These are phyloP conservation scores for Caranx ignobilis DNA, from an alignment of 2,113 vertebrate genomes.

Conservation along the genomic window DNA sequence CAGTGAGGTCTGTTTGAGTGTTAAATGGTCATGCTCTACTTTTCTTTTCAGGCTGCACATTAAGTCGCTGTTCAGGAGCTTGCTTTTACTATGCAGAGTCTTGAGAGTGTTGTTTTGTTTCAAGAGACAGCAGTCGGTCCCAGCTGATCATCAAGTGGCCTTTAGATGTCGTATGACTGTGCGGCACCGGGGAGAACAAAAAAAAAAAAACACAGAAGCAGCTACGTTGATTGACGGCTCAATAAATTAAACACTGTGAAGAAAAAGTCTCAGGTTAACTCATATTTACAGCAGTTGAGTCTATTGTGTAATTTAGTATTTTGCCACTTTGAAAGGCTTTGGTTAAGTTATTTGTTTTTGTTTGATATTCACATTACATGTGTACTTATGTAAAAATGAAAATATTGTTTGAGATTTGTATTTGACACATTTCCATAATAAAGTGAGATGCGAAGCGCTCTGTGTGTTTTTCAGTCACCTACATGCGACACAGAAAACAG, in stretches of 20 bases:
- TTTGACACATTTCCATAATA: conserved; percentile 76
- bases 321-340: conserved; percentile 43
- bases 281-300: conserved; percentile 25
- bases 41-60: conserved; percentile 4
- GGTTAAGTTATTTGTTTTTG: conserved; percentile 73
- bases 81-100: conserved; percentile 40
- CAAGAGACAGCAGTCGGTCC: conserved; percentile 8
- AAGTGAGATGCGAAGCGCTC: conserved; percentile 62
- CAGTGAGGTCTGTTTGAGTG: conserved; percentile 1
- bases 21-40: conserved; percentile 8
- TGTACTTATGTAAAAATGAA: conserved; percentile 64
- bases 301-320: conserved; percentile 20
- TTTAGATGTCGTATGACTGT: conserved; percentile 4
- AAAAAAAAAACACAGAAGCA: conserved; percentile 14
- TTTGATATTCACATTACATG: conserved; percentile 50
- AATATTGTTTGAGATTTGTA: conserved; percentile 76
- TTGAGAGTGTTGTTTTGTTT: conserved; percentile 31
- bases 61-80: conserved; percentile 33
- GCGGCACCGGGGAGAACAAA: neutral
- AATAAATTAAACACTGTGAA: conserved; percentile 67
- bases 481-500: neutral
- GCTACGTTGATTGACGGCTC: conserved; percentile 25
- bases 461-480: neutral
- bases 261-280: conserved; percentile 63
- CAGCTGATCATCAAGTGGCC: conserved; percentile 8